Conservation (phyloP, 2,797 vertebrate genomes). For the Caiman crocodilus region DNA sequence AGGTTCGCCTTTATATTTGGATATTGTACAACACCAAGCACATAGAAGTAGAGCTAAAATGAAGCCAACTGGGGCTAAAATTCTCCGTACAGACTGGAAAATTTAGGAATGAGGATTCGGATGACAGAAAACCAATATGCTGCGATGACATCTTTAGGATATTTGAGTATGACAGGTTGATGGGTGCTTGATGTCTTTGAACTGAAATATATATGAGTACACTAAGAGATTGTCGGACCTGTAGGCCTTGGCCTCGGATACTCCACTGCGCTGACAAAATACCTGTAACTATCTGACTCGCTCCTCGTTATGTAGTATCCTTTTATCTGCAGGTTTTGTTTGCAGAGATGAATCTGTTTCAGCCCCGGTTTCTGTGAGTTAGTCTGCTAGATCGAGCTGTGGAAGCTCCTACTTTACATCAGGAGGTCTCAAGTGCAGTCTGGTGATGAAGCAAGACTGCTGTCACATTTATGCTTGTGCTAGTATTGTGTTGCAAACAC, state of each 20-base stretch:
- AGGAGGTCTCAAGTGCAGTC: too few relatives aligned
- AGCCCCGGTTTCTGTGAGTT: neutral
- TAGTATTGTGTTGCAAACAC: neutral
- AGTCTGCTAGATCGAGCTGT: neutral
- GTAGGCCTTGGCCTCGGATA: neutral
- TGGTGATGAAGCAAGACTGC: too few relatives aligned
- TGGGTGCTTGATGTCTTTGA: neutral
- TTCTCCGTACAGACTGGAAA: neutral
- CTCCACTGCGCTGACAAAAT: neutral
- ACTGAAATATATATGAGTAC: neutral
- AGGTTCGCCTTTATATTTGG: conserved; percentile 4
- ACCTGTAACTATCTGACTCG: neutral
- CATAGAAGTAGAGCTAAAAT: neutral
- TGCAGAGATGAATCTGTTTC: neutral
- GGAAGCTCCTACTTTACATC: too few relatives aligned
- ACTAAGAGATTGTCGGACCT: neutral
- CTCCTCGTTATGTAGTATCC: neutral
- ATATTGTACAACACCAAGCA: neutral
- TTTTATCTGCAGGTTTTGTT: neutral
- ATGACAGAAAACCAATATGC: neutral
- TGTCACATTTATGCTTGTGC: neutral
- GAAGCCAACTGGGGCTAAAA: neutral
- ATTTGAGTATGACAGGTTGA: neutral
- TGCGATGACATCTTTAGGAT: neutral
- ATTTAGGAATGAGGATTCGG: neutral